Conservation (phyloP, 2,888 invertebrate species). For the Drosophila austrosaltans region DNA sequence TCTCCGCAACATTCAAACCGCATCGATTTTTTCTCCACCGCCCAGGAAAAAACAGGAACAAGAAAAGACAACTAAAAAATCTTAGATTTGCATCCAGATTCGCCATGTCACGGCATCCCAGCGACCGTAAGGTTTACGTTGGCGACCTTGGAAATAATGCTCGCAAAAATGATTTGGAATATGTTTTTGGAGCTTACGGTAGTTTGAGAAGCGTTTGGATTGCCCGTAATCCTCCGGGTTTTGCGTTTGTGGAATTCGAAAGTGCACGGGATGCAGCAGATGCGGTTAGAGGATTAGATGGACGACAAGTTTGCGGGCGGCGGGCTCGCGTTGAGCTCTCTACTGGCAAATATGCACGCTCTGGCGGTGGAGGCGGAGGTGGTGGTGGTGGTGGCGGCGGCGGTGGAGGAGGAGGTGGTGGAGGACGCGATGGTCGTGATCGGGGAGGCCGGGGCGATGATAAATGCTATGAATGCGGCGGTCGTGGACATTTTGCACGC, state of each 20-base stretch:
- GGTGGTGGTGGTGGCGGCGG: conserved; percentile 86
- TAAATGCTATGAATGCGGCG: conserved; percentile 89
- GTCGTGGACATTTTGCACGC: conserved; percentile 95
- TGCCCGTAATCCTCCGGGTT: conserved; percentile 95
- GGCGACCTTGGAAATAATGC: conserved; percentile 96
- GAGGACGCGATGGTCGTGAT: conserved; percentile 92
- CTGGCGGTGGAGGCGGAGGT: conserved; percentile 70
- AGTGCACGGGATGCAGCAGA: conserved; percentile 95
- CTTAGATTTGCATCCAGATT: neutral
- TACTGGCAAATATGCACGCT: conserved; percentile 89
- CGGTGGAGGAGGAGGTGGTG: conserved; percentile 62
- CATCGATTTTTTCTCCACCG: conserved; percentile 72
- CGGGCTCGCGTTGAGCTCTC: conserved; percentile 96
- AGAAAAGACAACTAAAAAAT: conserved; percentile 9
- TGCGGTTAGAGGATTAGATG: conserved; percentile 90
- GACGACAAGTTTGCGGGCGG: conserved; percentile 93
- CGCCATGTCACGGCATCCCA: conserved; percentile 84
- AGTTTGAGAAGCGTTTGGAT: conserved; percentile 98
- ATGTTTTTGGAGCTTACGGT: conserved; percentile 96
- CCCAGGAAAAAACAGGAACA: conserved; percentile 48
- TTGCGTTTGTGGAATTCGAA: conserved; percentile 97
- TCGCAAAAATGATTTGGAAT: conserved; percentile 96
- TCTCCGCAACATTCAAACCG: conserved; percentile 8
- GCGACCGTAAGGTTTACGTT: conserved; percentile 97
- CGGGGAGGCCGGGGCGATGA: conserved; percentile 63